These are phyloP conservation scores for Campylorhamphus procurvoides DNA, from an alignment of 2,113 vertebrate genomes.

Conservation along the genomic window DNA sequence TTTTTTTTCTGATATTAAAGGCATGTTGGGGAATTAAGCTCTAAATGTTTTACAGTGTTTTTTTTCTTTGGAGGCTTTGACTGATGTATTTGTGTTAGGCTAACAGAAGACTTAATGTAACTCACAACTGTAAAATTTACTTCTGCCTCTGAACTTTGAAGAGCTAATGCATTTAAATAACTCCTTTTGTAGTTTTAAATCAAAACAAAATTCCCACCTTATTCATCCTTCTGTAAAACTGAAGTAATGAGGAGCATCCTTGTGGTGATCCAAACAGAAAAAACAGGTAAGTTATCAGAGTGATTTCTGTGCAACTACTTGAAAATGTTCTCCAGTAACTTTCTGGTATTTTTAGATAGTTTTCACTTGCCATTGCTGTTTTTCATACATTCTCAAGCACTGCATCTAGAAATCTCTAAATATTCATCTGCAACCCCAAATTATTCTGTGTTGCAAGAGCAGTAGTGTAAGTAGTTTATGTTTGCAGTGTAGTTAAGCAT, in stretches of 20 bases:
- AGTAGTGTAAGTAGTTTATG: neutral
- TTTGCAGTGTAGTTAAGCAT: neutral
- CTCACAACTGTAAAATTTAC: neutral
- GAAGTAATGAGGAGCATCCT: neutral
- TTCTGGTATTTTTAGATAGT: neutral
- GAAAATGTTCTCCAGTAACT: neutral
- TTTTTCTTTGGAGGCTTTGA: neutral
- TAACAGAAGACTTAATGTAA: neutral
- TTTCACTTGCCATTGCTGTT: neutral
- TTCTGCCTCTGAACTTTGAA: conserved; percentile 9
- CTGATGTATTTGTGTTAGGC: neutral
- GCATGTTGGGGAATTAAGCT: neutral
- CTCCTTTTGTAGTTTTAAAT: neutral
- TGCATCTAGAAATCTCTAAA: neutral
- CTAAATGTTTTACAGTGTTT: neutral
- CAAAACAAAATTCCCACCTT: neutral
- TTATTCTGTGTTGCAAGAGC: neutral
- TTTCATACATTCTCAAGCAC: neutral
- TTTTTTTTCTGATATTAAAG: neutral
- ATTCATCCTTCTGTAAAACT: neutral
- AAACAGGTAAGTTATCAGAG: neutral
- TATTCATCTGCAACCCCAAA: neutral
- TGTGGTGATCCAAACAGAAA: neutral
- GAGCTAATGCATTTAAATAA: neutral
- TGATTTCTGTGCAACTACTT: neutral